These are phyloP conservation scores for Danio choprae DNA, from an alignment of 2,797 vertebrate genomes.

Conservation along the genomic window DNA sequence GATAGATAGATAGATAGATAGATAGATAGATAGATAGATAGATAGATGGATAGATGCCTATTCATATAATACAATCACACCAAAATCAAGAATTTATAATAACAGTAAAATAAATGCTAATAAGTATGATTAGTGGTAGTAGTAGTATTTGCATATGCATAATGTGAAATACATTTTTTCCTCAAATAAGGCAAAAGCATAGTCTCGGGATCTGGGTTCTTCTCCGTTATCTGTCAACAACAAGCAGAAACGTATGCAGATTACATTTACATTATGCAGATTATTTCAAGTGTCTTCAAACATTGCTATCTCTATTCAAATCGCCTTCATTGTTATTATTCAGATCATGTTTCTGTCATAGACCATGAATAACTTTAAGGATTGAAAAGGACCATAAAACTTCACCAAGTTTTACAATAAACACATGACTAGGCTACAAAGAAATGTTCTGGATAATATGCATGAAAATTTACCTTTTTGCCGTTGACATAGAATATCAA, in stretches of 20 bases:
- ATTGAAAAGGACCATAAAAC: not conserved
- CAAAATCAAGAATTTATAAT: no score
- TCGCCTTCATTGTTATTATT: not conserved
- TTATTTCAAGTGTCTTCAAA: not conserved
- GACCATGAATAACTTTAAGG: not conserved
- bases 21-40: no score
- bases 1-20: no score
- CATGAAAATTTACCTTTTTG: constrained; percentile 74
- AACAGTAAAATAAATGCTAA: not conserved
- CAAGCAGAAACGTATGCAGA: not conserved
- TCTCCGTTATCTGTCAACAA: constrained; percentile 79
- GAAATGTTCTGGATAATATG: not conserved
- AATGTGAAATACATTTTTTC: constrained; percentile 74
- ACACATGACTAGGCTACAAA: not conserved
- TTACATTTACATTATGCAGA: not conserved
- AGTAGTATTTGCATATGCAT: not conserved
- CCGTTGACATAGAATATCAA: constrained; percentile 86
- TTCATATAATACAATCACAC: no score
- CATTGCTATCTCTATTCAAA: not conserved
- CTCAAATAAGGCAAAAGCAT: constrained; percentile 85
- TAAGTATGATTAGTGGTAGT: not conserved
- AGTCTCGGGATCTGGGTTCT: constrained; percentile 85
- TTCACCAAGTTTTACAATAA: not conserved
- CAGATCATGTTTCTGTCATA: not conserved
- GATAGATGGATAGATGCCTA: no score